Percentiles rank a stretch among this genome's conserved stretches.
phyloP scores from a whole-genome alignment of 2,113 vertebrate species.

The Ploceus nigricollis region DNA sequence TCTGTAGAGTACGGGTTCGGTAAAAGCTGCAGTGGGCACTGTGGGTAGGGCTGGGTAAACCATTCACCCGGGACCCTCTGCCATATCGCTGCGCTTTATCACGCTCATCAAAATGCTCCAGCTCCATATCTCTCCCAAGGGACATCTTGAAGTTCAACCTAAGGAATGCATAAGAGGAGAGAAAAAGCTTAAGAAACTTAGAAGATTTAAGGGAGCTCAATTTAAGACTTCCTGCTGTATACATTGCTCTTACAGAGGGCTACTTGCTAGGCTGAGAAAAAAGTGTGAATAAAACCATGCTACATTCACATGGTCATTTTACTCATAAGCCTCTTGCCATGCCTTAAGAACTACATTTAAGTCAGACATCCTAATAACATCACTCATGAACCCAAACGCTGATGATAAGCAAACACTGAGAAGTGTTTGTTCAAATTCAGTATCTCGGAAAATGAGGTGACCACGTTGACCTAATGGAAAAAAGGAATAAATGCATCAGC shows the following conservation, averaged over 20 bases:
- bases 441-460: neutral
- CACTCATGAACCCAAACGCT: neutral
- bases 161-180: neutral
- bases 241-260: neutral
- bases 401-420: neutral
- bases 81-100: conserved; percentile 92
- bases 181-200: neutral
- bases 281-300: neutral
- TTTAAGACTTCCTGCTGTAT: neutral
- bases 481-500: neutral
- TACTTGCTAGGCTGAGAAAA: neutral
- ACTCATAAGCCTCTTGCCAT: neutral
- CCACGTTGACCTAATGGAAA: neutral
- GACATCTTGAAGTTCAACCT: conserved; percentile 74
- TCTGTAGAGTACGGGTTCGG: conserved; percentile 91
- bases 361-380: rapidly evolving
- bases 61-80: conserved; percentile 88
- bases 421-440: neutral
- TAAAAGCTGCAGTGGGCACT: conserved; percentile 99
- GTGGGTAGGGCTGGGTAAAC: conserved; percentile 95
- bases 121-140: conserved; percentile 86
- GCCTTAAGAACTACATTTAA: neutral
- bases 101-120: conserved; percentile 97
- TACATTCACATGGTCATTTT: neutral
- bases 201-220: neutral